Percentiles rank a stretch among this genome's conserved stretches.
Evolutionary conservation across 2,888 invertebrate species (phyloP).

Genomic region (Lycaena phlaeas): DNA sequence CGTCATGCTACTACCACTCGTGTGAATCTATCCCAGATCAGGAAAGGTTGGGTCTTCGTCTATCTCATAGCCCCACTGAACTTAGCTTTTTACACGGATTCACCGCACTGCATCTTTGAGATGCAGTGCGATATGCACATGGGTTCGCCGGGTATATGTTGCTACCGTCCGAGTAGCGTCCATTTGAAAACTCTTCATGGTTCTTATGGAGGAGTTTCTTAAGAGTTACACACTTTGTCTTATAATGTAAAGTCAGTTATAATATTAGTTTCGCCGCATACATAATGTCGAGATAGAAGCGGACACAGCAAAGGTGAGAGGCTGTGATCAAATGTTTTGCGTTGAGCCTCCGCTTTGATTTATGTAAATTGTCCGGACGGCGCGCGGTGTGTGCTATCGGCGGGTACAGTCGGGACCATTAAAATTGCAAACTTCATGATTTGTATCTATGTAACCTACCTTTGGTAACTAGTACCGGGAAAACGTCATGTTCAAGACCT

Average conservation of each 20-base stretch:
- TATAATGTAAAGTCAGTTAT: neutral
- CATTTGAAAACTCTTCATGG: no score
- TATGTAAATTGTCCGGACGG: conserved; percentile 12
- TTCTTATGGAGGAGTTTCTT: no score
- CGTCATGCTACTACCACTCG: no score
- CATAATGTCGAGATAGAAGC: neutral
- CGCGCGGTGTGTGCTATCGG: neutral
- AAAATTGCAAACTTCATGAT: neutral
- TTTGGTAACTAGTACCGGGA: neutral
- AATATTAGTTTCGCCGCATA: neutral
- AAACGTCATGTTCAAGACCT: no score
- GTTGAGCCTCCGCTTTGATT: conserved; percentile 16
- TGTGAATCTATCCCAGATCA: no score
- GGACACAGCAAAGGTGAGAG: conserved; percentile 15
- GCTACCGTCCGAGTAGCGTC: no score
- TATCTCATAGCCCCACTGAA: no score
- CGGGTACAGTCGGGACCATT: conserved; percentile 2
- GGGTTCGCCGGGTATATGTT: no score
- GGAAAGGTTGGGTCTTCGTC: no score
- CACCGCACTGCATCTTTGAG: no score
- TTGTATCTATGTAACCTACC: neutral
- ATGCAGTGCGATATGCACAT: no score
- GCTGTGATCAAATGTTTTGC: conserved; percentile 16
- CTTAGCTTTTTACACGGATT: no score
- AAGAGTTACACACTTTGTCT: neutral